Base-by-base conservation (phyloP, 2,888 invertebrate species). In the Tholera decimalis region DNA sequence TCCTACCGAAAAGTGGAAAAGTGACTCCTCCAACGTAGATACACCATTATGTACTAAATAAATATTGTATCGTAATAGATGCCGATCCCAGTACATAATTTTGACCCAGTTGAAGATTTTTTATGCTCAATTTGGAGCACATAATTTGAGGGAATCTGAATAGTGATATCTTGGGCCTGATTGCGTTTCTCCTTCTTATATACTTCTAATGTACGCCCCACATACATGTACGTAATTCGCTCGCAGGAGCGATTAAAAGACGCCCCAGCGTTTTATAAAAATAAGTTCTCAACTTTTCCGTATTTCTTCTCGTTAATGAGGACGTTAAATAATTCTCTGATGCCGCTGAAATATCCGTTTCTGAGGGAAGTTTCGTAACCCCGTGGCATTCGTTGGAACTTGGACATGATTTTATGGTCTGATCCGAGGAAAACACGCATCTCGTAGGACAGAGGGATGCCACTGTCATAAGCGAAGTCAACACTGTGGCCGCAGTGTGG, bases 11-110 rank as follows among this genome's bases (percentile, higher is more conserved):
- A 95, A 94, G 91, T 94, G 89, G 92, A 94, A 94, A 94, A 95
- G 95, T 92, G 94, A 95, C 95, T 95, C 95, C 95, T 95, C 93
- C 94, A 92, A 89, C 89, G 89, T 91, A 95, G 91, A 93, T 93
- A 93, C 88, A 93, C 89, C 91, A 91, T 92, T 95, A 95, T 95
- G 89, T 95, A 94, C 92, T 94, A 93, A 93, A 94, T 92, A 95
- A 94, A 94, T 94, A 94, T 92, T 92, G 90, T 93, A 91, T 88
- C 90, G 86, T 87, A 89, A 92, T 91, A 93, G 88, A 91, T 91
- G 85, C 86, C 84, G 83, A 83, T 87, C 84, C 80, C 77, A 73
- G 86, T 87, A 92, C 88, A 92, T 91, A 86, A 91, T 91, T 91
- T 90, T 89, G 89, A 89, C 91, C 90, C 77, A 89, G 81, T 88